Evolutionary conservation across 2,113 vertebrate genomes (phyloP).

Genomic region (Columba janthina): DNA sequence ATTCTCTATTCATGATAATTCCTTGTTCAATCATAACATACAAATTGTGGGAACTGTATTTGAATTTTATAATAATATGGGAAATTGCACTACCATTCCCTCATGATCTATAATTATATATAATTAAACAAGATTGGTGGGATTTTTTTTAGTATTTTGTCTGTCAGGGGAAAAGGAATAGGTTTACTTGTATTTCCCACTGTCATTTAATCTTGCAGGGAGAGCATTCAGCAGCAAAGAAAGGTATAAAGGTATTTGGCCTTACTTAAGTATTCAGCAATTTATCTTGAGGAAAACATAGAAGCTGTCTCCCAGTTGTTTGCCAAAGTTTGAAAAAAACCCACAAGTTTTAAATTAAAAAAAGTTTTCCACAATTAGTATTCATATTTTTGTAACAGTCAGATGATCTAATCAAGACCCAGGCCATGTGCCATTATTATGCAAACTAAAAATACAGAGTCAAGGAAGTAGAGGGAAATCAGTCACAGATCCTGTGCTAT

Average conservation of each 20-base stretch:
- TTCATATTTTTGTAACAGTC: background rate
- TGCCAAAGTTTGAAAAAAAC: background rate
- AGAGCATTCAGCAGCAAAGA: background rate
- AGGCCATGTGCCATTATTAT: background rate
- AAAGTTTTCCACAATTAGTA: background rate
- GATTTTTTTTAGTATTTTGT: background rate
- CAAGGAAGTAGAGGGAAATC: background rate
- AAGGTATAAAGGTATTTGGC: background rate
- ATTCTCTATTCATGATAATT: background rate
- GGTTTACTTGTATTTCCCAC: background rate
- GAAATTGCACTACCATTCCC: background rate
- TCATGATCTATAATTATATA: background rate
- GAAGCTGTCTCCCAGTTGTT: background rate
- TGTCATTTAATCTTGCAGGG: background rate
- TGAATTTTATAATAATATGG: background rate
- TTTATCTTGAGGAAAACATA: background rate
- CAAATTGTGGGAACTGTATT: background rate
- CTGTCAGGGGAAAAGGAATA: background rate
- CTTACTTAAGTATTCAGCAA: background rate
- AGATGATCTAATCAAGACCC: background rate
- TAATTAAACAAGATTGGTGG: background rate
- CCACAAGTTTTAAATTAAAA: background rate
- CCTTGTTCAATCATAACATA: background rate
- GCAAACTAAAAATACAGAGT: background rate
- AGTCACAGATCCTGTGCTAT: background rate